Percentiles rank a stretch among this genome's conserved stretches.
Conservation (phyloP, 2,888 invertebrate genomes). For the Brachycybe producta region DNA sequence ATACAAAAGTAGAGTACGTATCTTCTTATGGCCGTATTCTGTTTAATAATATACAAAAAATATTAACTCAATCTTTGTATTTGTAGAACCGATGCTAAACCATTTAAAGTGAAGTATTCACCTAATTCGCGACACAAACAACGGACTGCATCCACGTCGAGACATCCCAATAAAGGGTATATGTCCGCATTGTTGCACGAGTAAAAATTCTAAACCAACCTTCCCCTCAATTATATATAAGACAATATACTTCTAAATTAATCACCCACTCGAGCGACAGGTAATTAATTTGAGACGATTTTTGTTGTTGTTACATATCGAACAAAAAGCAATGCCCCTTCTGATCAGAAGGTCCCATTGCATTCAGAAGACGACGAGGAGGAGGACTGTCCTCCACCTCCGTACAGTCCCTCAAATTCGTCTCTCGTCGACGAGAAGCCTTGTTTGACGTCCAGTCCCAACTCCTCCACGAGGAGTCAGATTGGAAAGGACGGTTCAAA, state of each 20-base stretch:
- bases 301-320: neutral
- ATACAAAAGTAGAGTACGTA: slow-evolving; percentile 20
- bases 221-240: too few species aligned
- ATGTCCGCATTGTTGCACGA: too few species aligned
- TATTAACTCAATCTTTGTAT: neutral
- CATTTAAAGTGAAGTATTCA: slow-evolving; percentile 15
- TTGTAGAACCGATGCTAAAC: slow-evolving; percentile 15
- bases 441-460: slow-evolving; percentile 12
- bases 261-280: too few species aligned
- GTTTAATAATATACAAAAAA: neutral
- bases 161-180: too few species aligned
- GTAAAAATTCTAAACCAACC: too few species aligned
- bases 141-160: neutral
- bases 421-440: slow-evolving; percentile 2
- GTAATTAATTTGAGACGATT: too few species aligned
- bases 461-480: slow-evolving; percentile 13
- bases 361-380: slow-evolving; percentile 9
- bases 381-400: slow-evolving; percentile 17
- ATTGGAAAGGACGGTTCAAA: slow-evolving; percentile 1
- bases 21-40: neutral
- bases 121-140: slow-evolving; percentile 11
- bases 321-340: slow-evolving; percentile 10
- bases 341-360: slow-evolving; percentile 10
- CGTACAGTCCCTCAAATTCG: slow-evolving; percentile 9
- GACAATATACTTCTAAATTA: too few species aligned